phyloP scores from a whole-genome alignment of 2,888 invertebrate species.

The Synanthedon myopaeformis region DNA sequence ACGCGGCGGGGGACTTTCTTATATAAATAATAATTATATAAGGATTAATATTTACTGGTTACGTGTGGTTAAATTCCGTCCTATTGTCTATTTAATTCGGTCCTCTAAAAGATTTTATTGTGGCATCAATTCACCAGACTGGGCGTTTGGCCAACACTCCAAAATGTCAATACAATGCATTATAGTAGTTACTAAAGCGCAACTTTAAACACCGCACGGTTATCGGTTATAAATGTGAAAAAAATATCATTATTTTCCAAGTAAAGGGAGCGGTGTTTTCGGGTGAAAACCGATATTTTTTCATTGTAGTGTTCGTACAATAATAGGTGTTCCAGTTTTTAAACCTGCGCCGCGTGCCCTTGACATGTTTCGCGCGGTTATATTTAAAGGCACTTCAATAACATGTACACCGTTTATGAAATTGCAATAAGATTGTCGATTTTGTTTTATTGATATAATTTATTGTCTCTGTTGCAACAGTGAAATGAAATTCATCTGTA shows the following conservation, averaged over 20 bases:
- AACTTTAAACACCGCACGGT: slow-evolving; percentile 21
- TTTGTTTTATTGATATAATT: slow-evolving; percentile 13
- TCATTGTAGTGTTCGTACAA: background rate
- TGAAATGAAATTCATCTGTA: slow-evolving; percentile 20
- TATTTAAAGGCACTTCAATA: slow-evolving; percentile 24
- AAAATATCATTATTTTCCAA: background rate
- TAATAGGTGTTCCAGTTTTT: slow-evolving; percentile 9
- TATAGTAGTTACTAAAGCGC: slow-evolving; percentile 38
- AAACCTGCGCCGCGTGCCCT: slow-evolving; percentile 22
- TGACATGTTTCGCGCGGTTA: slow-evolving; percentile 43
- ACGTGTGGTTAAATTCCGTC: slow-evolving; percentile 28
- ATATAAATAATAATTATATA: no score
- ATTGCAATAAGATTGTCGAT: slow-evolving; percentile 17
- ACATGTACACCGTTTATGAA: slow-evolving; percentile 22
- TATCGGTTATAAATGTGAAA: slow-evolving; percentile 1
- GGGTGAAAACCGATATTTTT: background rate
- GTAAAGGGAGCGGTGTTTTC: background rate
- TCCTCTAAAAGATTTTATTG: slow-evolving; percentile 45
- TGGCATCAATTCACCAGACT: slow-evolving; percentile 40
- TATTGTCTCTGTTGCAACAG: slow-evolving; percentile 38
- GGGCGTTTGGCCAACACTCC: slow-evolving; percentile 49
- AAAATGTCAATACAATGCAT: slow-evolving; percentile 66
- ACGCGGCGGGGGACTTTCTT: no score
- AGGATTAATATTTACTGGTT: slow-evolving; percentile 15
- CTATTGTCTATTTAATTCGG: slow-evolving; percentile 49